Base-by-base conservation (phyloP, 1,140 invertebrate species). In the Elymnias hypermnestra region DNA sequence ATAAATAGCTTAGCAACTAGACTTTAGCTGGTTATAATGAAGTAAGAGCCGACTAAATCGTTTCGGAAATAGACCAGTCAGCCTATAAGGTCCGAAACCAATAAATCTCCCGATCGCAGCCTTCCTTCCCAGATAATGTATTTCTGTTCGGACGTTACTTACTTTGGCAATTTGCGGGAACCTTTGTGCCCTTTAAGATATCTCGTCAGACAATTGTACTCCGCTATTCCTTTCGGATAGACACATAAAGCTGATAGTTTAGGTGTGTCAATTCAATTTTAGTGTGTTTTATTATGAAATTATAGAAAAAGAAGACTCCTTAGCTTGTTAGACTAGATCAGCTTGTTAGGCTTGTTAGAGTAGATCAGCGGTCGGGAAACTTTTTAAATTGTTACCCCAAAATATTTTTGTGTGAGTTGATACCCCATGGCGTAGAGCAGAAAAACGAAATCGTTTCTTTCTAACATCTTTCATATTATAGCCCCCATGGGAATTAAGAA, bases 111-210 rank as follows among this genome's bases (percentile, higher is more conserved):
- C 60, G 69, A 78, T 79, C 74, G 64, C 66, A 48, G 59, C 63
- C 73, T 65, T 68, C 67, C 66, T 63, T 59, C 61, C 72, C 69
- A 78, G 81, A 81, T 84, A 84, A 84, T 82, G 81, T 84, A 81
- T 84, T 84, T 84, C 74, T 69, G 74, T 84, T 82, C 81, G 76
- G 73, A 77, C 72, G 71, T 70, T 71, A 79, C 76, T 81, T 81
- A 82, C 79, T 83, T 83, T 79, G 79, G 77, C 72, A 83, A 83
- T 83, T 84, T 82, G 76, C 71, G 77, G 74, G 65, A 76, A 81
- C 81, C 81, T 83, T 82, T 79, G 79, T 76, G 75, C 77, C 81
- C 75, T 78, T 72, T 70, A 82, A 84, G 81, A 84, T 81, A 82
- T 79, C 79, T 83, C 71, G 63, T 63, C 74, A 75, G 73, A 81